Percentiles rank a stretch among this genome's conserved stretches.
Evolutionary conservation across 2,113 vertebrate species (phyloP).

Genomic region (Delphinapterus leucas): DNA sequence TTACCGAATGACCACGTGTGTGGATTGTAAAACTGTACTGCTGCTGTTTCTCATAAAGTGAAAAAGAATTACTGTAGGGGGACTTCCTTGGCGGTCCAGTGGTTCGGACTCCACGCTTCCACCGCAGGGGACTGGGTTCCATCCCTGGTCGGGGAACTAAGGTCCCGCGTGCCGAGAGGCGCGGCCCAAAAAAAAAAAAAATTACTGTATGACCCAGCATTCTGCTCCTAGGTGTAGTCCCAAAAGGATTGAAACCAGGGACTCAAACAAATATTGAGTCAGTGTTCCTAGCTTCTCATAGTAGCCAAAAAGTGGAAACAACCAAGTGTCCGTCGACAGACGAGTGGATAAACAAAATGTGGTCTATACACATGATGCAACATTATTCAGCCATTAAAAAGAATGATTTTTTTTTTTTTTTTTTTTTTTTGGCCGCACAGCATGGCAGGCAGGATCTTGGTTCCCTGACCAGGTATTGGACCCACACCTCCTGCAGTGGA

Average conservation of each 20-base stretch:
- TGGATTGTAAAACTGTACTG: not conserved
- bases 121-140: not conserved
- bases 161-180: not conserved
- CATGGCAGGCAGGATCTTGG: not conserved
- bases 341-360: not conserved
- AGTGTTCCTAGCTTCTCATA: not conserved
- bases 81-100: not conserved
- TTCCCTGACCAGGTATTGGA: not conserved
- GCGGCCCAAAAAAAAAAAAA: not conserved
- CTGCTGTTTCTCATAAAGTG: not conserved
- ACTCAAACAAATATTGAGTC: not conserved
- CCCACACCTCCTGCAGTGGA: not conserved
- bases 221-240: not conserved
- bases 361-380: accelerated
- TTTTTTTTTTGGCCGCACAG: too few relatives aligned
- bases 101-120: not conserved
- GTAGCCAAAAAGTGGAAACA: not conserved
- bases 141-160: not conserved
- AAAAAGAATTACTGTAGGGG: not conserved
- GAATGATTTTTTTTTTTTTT: not conserved
- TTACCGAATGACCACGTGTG: not conserved
- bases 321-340: not conserved
- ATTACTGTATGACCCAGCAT: not conserved
- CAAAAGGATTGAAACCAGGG: not conserved
- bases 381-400: not conserved